Base-by-base conservation (phyloP, 2,113 vertebrate genomes). In the Nerophis ophidion region DNA sequence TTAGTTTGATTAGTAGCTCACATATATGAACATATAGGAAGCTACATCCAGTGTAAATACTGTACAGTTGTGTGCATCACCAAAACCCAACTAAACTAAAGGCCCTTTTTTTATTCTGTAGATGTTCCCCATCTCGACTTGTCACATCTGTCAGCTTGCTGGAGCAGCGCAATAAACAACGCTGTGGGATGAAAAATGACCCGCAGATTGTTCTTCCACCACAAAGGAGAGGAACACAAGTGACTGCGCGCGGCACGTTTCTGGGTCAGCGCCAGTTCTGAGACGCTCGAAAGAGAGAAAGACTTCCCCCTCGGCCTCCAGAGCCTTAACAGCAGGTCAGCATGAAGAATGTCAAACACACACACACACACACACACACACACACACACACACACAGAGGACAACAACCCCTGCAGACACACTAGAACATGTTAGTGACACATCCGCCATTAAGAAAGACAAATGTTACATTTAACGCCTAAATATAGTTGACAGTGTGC, bases 271-370 rank as follows among this genome's bases (percentile, higher is more conserved):
- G 57, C 74, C 68, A 52, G 14, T 57, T 65, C 26, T 38, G 26
- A 5, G n/a, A 51, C 60, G 61, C 66, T 64, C 65, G 72, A 66
- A 50, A 75, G 65, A 65, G 74, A 72, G 26, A 26, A 26, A 26
- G 26, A 26, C 26, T n/a, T 17, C 53, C 42, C 78, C 57, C 66
- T 40, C 42, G 63, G 65, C 74, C 80, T 63, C 61, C 2, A 19
- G 47, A 49, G 65, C 79, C 77, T 76, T 72, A 77, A 81, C 80
- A 63, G 60, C 76, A 76, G 69, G 12, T 73, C 72, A 69, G 17
- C 65, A 76, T 52, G 51, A 81, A 75, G 55, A 73, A 69, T 57
- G 63, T 79, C 76, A 76, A 38, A 11, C 12, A 63, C 71, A 72
- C 59, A 75, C 57, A 64, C 42, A 12, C 52, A 62, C 50, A 11